Conservation (phyloP, 2,797 vertebrate genomes). For the Hippoglossus hippoglossus region DNA sequence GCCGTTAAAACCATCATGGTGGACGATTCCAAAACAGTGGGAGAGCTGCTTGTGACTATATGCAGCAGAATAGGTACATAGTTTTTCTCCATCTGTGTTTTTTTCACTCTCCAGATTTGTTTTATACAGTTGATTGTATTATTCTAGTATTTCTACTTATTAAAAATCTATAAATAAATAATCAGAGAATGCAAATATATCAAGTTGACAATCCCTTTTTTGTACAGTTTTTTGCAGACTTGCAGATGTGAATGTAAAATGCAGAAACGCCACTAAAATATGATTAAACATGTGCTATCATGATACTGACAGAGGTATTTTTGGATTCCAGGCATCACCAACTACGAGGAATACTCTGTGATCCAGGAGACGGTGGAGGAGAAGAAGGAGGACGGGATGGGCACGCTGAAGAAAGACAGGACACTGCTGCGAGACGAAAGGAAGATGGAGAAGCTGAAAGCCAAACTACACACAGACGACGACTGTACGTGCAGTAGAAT, state of each 20-base stretch:
- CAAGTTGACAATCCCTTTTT: no score
- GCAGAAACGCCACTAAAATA: not conserved
- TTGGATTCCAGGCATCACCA: conserved; percentile 91
- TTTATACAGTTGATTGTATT: not conserved
- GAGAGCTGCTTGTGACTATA: conserved; percentile 97
- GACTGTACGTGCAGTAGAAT: conserved; percentile 87
- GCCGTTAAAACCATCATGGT: conserved; percentile 99
- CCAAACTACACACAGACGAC: conserved; percentile 98
- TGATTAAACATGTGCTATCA: not conserved
- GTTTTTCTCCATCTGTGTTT: not conserved
- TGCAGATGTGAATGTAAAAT: not conserved
- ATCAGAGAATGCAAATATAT: not conserved
- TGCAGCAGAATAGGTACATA: conserved; percentile 96
- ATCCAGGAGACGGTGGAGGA: conserved; percentile 95
- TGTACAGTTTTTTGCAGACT: no score
- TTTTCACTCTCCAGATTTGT: not conserved
- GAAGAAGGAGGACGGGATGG: conserved; percentile 94
- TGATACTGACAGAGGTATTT: not conserved
- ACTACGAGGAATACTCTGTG: conserved; percentile 98
- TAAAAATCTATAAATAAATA: no score
- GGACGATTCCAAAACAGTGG: conserved; percentile 98
- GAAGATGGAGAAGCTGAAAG: conserved; percentile 99
- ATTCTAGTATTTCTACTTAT: no score
- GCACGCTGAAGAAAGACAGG: conserved; percentile 95
- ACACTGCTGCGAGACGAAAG: conserved; percentile 94